Base-by-base conservation (phyloP, 2,113 vertebrate species). In the Edolisoma coerulescens region DNA sequence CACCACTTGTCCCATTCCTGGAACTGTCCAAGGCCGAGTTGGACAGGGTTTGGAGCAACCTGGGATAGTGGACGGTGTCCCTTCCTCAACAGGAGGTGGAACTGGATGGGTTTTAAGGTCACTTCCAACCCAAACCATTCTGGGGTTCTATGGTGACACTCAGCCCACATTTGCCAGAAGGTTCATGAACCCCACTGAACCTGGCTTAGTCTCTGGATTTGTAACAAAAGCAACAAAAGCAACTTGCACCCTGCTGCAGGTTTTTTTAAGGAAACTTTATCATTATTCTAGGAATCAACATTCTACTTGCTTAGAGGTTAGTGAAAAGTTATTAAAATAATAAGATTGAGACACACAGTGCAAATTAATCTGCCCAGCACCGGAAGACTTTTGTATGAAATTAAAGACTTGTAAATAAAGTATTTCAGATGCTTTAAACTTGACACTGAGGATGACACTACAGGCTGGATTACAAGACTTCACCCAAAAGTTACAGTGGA, bases 271-370 rank as follows among this genome's bases (percentile, higher is more conserved):
- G 53, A 63, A 96, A 94, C 45, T 42, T 75, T 19, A 91, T 53
- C n/a, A 41, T 86, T 87, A 81, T 65, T 94, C 33, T 84, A 93
- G 63, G 65, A 93, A 92, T 77, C 87, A 92, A 88, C 41, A 37
- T 65, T 90, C 76, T 87, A 53, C 50, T 88, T 77, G 67, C 87
- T 88, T 74, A 71, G 73, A 93, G 87, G 92, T 95, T 94, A 95
- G 85, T 41, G 45, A 93, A 90, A 93, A 95, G 73, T 95, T 96
- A 94, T 96, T 96, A 94, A 95, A 96, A 92, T 92, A 97, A 67
- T 78, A 94, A 78, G 79, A 80, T 81, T 85, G 84, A 91, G 92
- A 87, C 41, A 90, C 69, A 47, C 18, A 68, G 60, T 65, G 52
- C 41, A 92, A 90, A 93, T 84, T 81, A 89, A 92, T 89, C 88